These are phyloP conservation scores for Steinernema scapterisci DNA, from an alignment of 2,888 invertebrate genomes.

Conservation along the genomic window DNA sequence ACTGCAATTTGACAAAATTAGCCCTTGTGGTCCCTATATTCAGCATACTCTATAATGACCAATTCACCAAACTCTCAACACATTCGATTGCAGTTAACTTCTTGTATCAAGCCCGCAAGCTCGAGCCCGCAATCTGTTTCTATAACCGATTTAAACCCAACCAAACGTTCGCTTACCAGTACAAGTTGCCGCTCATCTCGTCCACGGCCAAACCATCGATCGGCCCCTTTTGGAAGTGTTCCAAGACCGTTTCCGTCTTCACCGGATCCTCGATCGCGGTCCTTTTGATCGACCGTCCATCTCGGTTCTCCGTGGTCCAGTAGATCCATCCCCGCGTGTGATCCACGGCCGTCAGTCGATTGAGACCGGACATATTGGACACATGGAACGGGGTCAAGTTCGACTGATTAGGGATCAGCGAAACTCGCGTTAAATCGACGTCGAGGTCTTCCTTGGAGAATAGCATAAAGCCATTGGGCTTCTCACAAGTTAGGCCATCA, in stretches of 20 bases:
- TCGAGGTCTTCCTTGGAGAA: not conserved
- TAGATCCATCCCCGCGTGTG: conserved; percentile 31
- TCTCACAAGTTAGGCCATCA: conserved; percentile 34
- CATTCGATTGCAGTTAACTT: no score
- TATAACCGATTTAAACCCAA: no score
- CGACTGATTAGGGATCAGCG: not conserved
- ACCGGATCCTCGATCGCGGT: conserved; percentile 21
- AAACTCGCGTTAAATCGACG: not conserved
- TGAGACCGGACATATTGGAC: not conserved
- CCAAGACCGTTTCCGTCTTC: conserved; percentile 17
- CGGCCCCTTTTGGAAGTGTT: conserved; percentile 20
- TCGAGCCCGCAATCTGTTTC: not conserved
- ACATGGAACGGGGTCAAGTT: not conserved
- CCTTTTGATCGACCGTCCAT: conserved; percentile 34
- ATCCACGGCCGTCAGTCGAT: conserved; percentile 37
- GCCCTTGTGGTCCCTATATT: no score
- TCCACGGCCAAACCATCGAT: conserved; percentile 40
- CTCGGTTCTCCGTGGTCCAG: conserved; percentile 10
- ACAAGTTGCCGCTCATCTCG: conserved; percentile 37
- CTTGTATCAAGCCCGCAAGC: not conserved
- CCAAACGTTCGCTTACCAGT: no score
- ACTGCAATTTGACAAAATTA: no score
- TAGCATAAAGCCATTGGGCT: not conserved
- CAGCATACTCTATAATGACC: no score
- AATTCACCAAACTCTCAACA: no score